A percentile compares a stretch with the other conserved stretches of the same genome.
Conservation (phyloP, 64 coral and sea anemone genomes). For the Dendrophyllia cribrosa region DNA sequence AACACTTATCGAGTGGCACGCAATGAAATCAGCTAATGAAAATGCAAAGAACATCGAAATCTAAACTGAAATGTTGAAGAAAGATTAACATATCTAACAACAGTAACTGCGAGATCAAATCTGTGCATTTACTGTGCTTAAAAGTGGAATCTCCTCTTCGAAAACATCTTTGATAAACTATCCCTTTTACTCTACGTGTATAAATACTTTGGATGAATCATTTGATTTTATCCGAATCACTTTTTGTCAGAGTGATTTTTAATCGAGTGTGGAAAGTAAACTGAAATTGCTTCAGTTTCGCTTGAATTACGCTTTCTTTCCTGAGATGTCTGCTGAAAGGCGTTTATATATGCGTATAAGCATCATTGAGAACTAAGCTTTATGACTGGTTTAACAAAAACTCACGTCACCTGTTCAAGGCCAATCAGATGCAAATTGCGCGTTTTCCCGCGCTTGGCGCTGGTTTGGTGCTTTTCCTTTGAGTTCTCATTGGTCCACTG, state of each 20-base stretch:
- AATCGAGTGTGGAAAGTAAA: too few species aligned
- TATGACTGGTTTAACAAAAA: too few species aligned
- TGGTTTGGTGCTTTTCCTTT: too few species aligned
- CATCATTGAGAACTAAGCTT: too few species aligned
- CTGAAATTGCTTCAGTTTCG: not conserved
- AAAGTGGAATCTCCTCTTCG: not conserved
- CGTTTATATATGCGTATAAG: too few species aligned
- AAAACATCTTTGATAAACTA: not conserved
- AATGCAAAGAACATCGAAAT: not conserved
- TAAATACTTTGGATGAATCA: not conserved
- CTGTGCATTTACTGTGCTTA: not conserved
- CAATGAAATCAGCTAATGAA: not conserved
- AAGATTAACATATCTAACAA: not conserved
- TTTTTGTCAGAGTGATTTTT: not conserved
- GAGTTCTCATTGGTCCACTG: too few species aligned
- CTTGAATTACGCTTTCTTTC: not conserved
- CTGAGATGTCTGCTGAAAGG: not conserved
- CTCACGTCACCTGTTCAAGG: too few species aligned
- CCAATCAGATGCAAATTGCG: too few species aligned
- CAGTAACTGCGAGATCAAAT: not conserved
- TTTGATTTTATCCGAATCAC: not conserved
- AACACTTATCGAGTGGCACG: constrained; percentile 20
- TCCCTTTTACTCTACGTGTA: not conserved
- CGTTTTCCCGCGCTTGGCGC: too few species aligned
- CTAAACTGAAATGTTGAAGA: not conserved